These are phyloP conservation scores for Stenolophus ochropezus DNA, from an alignment of 2,888 invertebrate genomes.

Conservation along the genomic window DNA sequence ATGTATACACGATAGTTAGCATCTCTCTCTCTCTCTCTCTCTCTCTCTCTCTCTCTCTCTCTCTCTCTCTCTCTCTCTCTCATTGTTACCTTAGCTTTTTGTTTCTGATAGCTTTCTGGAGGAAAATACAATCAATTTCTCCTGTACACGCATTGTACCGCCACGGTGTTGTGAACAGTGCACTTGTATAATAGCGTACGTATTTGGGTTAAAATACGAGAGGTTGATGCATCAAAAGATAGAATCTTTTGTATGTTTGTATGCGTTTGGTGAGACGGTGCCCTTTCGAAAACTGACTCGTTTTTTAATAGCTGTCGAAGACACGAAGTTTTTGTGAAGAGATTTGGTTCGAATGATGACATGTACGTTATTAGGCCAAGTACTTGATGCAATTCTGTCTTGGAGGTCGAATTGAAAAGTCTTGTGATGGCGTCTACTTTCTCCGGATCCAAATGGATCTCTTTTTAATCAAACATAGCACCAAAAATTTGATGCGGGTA, in stretches of 20 bases:
- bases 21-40: background rate
- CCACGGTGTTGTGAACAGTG: background rate
- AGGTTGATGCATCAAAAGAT: background rate
- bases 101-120: background rate
- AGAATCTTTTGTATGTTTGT: background rate
- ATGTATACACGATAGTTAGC: background rate
- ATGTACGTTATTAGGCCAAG: background rate
- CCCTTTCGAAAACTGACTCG: background rate
- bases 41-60: background rate
- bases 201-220: background rate
- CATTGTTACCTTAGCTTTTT: background rate
- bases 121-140: background rate
- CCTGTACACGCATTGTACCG: background rate
- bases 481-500: background rate
- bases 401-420: background rate
- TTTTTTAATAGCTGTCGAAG: background rate
- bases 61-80: background rate
- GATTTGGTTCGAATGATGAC: background rate
- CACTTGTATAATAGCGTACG: background rate
- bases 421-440: background rate
- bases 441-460: background rate
- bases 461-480: background rate
- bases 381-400: background rate
- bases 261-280: background rate
- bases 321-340: background rate